Base-by-base conservation (phyloP, 2,113 vertebrate species). In the Bubo blakistoni region DNA sequence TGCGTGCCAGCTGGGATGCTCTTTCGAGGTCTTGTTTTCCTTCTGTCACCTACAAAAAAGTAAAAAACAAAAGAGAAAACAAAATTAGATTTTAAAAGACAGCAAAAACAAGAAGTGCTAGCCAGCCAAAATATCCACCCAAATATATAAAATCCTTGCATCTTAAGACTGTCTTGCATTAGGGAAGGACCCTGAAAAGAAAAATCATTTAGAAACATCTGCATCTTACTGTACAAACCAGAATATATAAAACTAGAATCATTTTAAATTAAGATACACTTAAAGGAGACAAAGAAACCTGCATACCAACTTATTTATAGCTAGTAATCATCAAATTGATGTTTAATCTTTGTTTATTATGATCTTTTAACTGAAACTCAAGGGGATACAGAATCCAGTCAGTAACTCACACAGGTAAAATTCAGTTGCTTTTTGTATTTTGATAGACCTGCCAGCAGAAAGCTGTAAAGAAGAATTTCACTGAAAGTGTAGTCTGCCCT, bases 1-100 rank as follows among this genome's bases (percentile, higher is more conserved):
- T 99, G 55, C 98, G 98, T 62, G 99, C 98, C 77, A 99, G 96
- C 62, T 98, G 98, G 13, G 98, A 96, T 24, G 99, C 99, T 94
- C 98, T 98, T 93, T 99, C 99, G 3, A 99, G 97, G 70, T 99
- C 99, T 96, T 99, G 99, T 71, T 99, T 99, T 17, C 99, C 99
- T 92, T 99, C 99, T 0, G 99, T 99, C 78, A 99, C 99, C 99
- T 99, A 86, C 10, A 26, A 25, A 74, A 69, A 70, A 54, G 4
- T 7, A 20, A 42, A 26, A 65, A 55, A 32, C 40, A 42, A 42
- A 42, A 42, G 40, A 42, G 0, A 54, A 47, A 88, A 71, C 4
- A 51, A 90, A 86, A 20, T 6, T 11, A 42, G 11, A 47, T 81
- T 93, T 87, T n/a, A 47, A 55, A 81, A 72, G 24, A 52, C 0